Percentiles rank a stretch among this genome's conserved stretches.
Evolutionary conservation across 37 sponge, comb jelly and placozoan species (phyloP).

Genomic region (Spongilla lacustris): DNA sequence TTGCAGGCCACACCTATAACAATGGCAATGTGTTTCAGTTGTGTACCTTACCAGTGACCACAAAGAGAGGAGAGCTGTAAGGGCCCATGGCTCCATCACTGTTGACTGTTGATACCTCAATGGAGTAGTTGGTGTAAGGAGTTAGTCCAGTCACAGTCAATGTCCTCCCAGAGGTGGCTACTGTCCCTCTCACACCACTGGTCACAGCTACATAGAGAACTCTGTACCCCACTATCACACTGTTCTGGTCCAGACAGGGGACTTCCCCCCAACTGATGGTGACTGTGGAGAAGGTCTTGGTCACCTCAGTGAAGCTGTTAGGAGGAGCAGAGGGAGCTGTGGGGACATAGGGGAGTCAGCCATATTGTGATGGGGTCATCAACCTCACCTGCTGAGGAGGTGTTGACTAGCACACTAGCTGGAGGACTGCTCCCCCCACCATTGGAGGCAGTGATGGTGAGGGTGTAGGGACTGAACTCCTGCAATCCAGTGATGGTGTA

Average conservation of each 20-base stretch:
- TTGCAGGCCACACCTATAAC: too few species aligned
- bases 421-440: not conserved
- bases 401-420: not conserved
- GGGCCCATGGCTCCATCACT: conserved; percentile 5
- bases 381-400: not conserved
- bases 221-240: conserved; percentile 39
- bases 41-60: not conserved
- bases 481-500: not conserved
- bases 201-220: conserved; percentile 5
- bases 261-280: conserved; percentile 28
- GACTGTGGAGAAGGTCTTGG: not conserved
- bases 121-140: not conserved
- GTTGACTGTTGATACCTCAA: conserved; percentile 23
- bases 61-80: not conserved
- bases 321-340: conserved; percentile 27
- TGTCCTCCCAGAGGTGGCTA: not conserved
- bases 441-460: conserved; percentile 12
- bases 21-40: too few species aligned
- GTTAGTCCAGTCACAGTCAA: not conserved
- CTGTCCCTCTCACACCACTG: not conserved
- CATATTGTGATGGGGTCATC: not conserved
- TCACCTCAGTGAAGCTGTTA: not conserved
- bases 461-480: conserved; percentile 17
- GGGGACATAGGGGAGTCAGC: too few species aligned
- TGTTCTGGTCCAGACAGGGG: conserved; percentile 28